These are phyloP conservation scores for Xiphophorus maculatus DNA, from an alignment of 2,113 vertebrate genomes.

Conservation along the genomic window DNA sequence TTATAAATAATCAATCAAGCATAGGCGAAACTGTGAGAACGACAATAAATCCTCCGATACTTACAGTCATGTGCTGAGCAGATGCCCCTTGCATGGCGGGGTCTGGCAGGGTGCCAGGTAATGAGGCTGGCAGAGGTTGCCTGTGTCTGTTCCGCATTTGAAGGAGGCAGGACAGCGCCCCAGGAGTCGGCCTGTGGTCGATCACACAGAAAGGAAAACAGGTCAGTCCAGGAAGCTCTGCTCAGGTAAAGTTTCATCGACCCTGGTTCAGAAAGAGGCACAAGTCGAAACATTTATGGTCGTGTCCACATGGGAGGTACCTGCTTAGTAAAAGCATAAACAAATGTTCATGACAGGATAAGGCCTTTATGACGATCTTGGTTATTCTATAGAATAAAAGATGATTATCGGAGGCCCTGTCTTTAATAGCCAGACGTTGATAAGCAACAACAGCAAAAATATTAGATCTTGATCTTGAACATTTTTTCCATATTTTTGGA, in stretches of 20 bases:
- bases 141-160: constrained; percentile 93
- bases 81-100: constrained; percentile 94
- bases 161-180: constrained; percentile 91
- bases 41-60: constrained; percentile 50
- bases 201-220: constrained; percentile 14
- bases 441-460: neutral
- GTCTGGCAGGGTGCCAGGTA: constrained; percentile 94
- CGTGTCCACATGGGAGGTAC: constrained; percentile 7
- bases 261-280: constrained; percentile 37
- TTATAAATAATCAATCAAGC: constrained; percentile 43
- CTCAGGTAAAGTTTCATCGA: constrained; percentile 46
- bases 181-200: constrained; percentile 87
- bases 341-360: neutral
- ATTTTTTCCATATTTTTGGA: neutral
- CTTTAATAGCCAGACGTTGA: neutral
- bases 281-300: constrained; percentile 52
- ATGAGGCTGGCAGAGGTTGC: constrained; percentile 93
- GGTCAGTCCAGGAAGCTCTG: constrained; percentile 28
- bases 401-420: neutral
- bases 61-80: constrained; percentile 91
- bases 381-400: neutral
- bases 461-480: neutral
- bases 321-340: neutral
- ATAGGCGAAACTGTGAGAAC: constrained; percentile 11
- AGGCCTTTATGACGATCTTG: too few species aligned